A percentile compares a stretch with the other conserved stretches of the same genome.
phyloP scores from a whole-genome alignment of 2,113 vertebrate genomes.

The Uropsilus gracilis region DNA sequence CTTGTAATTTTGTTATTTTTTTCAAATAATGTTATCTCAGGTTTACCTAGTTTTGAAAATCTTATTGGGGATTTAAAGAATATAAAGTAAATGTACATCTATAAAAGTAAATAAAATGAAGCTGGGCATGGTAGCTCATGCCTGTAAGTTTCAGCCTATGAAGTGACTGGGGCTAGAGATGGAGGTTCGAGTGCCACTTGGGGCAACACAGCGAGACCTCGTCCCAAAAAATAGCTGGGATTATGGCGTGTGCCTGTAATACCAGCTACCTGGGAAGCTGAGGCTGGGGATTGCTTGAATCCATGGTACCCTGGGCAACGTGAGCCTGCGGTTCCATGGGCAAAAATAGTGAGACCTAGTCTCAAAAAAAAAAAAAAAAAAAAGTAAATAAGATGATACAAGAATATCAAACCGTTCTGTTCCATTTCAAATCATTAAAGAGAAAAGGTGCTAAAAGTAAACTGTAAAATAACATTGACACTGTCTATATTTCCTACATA shows the following conservation, averaged over 20 bases:
- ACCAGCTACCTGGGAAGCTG: no score
- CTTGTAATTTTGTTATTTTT: not conserved
- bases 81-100: not conserved
- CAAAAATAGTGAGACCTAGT: no score
- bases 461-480: not conserved
- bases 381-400: not conserved
- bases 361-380: not conserved
- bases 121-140: no score
- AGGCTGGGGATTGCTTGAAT: no score
- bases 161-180: no score
- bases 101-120: not conserved
- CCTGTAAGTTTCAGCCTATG: no score
- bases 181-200: no score
- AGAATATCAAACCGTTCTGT: not conserved
- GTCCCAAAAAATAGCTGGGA: no score
- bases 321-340: no score
- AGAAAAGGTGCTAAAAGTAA: conserved; percentile 43
- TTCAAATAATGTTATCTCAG: not conserved
- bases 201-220: no score
- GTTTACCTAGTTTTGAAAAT: not conserved
- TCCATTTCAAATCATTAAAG: not conserved
- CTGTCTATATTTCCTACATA: not conserved
- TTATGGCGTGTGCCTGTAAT: no score
- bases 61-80: not conserved
- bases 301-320: no score